Evolutionary conservation across 1,140 invertebrate species (phyloP).

Genomic region (Phymorhynchus buccinoides): DNA sequence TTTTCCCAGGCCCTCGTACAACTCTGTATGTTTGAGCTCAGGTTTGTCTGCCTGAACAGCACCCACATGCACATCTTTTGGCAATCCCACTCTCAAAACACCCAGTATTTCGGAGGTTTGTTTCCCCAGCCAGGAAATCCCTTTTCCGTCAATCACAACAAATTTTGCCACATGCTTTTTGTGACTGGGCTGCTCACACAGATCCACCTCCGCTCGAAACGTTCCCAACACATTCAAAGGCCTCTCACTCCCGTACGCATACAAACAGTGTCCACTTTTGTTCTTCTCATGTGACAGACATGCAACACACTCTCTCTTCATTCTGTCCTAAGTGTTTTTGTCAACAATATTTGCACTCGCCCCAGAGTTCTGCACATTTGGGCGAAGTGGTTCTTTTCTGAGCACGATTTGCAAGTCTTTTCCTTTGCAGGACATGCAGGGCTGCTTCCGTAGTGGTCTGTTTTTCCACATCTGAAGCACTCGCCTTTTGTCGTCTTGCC

Average conservation of each 20-base stretch:
- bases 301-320: not conserved
- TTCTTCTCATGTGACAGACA: not conserved
- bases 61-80: not conserved
- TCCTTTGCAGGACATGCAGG: no score
- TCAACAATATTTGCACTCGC: not conserved
- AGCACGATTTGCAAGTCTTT: no score
- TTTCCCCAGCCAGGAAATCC: not conserved
- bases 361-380: no score
- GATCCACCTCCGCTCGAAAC: not conserved
- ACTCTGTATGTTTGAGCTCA: not conserved
- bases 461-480: no score
- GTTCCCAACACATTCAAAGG: not conserved
- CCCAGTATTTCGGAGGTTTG: not conserved
- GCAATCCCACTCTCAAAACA: conserved; percentile 7
- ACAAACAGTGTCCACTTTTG: not conserved
- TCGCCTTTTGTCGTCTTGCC: no score
- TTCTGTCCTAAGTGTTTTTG: not conserved
- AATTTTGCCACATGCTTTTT: not conserved
- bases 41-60: not conserved
- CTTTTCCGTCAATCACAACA: not conserved
- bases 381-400: no score
- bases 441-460: no score
- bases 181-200: not conserved
- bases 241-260: not conserved
- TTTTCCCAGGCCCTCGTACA: not conserved